phyloP scores from a whole-genome alignment of 2,797 vertebrate genomes.

The Pelodytes ibericus region DNA sequence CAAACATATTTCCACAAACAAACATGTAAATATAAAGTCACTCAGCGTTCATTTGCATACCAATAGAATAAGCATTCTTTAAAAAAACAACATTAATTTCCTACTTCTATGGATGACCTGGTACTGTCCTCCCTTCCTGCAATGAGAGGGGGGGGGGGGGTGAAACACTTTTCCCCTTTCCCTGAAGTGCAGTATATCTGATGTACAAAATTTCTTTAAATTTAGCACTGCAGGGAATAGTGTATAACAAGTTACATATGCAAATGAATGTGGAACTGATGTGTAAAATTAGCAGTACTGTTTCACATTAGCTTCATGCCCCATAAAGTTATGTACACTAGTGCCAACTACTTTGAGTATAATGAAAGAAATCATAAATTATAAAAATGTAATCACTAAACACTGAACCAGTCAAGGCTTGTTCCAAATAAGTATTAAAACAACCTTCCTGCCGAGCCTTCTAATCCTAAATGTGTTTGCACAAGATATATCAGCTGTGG shows the following conservation, averaged over 20 bases:
- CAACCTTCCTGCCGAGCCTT: slow-evolving; percentile 32
- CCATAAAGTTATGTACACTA: slow-evolving; percentile 21
- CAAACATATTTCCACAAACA: too few relatives aligned
- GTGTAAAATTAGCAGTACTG: slow-evolving; percentile 1
- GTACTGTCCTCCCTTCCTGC: background rate
- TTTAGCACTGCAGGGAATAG: background rate
- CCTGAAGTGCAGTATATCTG: background rate
- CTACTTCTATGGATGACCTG: background rate
- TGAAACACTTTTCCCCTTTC: background rate
- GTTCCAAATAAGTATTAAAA: slow-evolving; percentile 30
- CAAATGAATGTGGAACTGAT: background rate
- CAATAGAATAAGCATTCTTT: too few relatives aligned
- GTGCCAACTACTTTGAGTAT: slow-evolving; percentile 3
- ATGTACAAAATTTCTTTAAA: background rate
- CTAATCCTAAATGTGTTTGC: slow-evolving; percentile 50
- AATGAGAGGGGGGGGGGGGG: background rate
- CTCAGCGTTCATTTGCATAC: too few relatives aligned
- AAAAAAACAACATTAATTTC: too few relatives aligned
- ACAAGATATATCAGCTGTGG: slow-evolving; percentile 45
- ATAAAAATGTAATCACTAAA: slow-evolving; percentile 42
- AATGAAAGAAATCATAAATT: slow-evolving; percentile 30
- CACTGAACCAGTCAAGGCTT: slow-evolving; percentile 20
- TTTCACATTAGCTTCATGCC: slow-evolving; percentile 4
- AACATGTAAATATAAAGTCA: too few relatives aligned
- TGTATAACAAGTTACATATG: background rate